Conservation (phyloP, 2,888 invertebrate genomes). For the Caenorhabditis parvicauda region DNA sequence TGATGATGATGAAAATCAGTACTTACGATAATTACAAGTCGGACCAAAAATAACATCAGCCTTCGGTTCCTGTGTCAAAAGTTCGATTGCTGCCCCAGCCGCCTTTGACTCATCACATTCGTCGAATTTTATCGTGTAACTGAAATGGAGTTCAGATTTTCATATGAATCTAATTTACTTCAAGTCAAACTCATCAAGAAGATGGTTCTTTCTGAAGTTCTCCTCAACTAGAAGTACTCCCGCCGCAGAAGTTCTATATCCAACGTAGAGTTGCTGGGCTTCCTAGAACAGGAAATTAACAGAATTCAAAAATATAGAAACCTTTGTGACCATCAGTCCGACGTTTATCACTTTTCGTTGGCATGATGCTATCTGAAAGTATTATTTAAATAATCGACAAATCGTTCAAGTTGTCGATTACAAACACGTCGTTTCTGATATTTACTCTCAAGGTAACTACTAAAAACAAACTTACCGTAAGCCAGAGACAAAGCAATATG, state of each 20-base stretch:
- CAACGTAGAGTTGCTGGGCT: no score
- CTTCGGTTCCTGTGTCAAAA: conserved; percentile 15
- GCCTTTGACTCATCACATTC: conserved; percentile 27
- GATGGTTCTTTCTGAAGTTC: conserved; percentile 19
- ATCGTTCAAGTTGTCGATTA: no score
- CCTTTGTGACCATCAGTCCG: no score
- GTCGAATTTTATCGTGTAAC: conserved; percentile 27
- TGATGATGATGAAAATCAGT: neutral
- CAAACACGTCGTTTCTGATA: no score
- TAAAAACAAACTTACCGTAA: no score
- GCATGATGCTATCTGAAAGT: no score
- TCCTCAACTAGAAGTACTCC: conserved; percentile 30
- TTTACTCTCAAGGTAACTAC: no score
- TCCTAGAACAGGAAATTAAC: no score
- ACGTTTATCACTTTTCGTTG: no score
- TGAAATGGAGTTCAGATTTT: conserved; percentile 5
- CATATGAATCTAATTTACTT: conserved; percentile 8
- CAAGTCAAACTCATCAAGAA: conserved; percentile 27
- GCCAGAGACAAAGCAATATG: no score
- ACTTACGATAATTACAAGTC: conserved; percentile 16
- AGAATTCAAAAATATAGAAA: no score
- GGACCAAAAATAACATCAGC: conserved; percentile 39
- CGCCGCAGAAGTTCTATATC: conserved; percentile 28
- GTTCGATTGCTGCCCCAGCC: conserved; percentile 16
- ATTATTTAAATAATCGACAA: no score